These are phyloP conservation scores for Hystrix cristata DNA, from an alignment of 2,113 vertebrate genomes.

Conservation along the genomic window DNA sequence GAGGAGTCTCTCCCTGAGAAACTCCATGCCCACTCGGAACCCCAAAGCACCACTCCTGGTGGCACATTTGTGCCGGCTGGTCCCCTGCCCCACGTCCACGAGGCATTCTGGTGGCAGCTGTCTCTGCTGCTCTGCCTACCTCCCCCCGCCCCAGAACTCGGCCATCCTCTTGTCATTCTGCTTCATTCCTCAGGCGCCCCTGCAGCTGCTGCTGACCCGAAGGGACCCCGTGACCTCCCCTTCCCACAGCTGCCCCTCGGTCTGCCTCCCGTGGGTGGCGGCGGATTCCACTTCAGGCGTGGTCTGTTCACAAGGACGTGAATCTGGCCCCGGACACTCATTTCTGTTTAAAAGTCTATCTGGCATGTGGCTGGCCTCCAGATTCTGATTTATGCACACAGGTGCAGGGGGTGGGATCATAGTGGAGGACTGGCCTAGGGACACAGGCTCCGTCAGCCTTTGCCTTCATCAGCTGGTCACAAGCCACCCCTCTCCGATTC, in stretches of 20 bases:
- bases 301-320: neutral
- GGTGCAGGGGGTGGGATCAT: rapidly evolving
- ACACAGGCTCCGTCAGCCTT: rapidly evolving
- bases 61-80: rapidly evolving
- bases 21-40: neutral
- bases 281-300: rapidly evolving
- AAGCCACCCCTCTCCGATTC: neutral
- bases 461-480: rapidly evolving
- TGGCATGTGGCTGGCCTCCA: neutral
- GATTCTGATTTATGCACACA: neutral
- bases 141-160: neutral
- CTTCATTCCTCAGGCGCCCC: rapidly evolving
- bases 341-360: neutral
- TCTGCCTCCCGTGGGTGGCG: neutral
- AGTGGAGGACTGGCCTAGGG: rapidly evolving
- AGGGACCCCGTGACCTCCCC: rapidly evolving
- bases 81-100: rapidly evolving
- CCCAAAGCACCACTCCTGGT: neutral
- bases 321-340: neutral
- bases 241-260: neutral
- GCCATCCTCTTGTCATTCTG: neutral
- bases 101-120: neutral
- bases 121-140: neutral
- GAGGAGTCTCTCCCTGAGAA: neutral
- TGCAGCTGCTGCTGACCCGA: neutral